Evolutionary conservation across 2,113 vertebrate genomes (phyloP).

Genomic region (Gila orcuttii): DNA sequence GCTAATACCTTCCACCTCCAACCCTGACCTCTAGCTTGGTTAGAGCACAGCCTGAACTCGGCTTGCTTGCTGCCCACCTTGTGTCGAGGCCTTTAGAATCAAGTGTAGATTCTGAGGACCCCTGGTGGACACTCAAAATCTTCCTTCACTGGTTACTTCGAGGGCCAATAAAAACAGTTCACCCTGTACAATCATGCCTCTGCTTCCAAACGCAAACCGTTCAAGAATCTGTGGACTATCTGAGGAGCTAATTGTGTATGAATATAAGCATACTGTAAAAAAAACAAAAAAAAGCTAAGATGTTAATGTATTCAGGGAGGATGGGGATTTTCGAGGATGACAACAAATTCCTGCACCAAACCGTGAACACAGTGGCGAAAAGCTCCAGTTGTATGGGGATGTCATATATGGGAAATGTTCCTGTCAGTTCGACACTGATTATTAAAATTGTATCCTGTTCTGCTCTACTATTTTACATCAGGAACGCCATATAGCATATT

Average conservation of each 20-base stretch:
- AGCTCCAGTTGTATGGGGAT: slow-evolving; percentile 40
- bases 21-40: slow-evolving; percentile 43
- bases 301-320: slow-evolving; percentile 36
- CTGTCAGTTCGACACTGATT: slow-evolving; percentile 11
- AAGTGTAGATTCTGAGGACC: slow-evolving; percentile 46
- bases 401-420: not conserved
- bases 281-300: slow-evolving; percentile 30
- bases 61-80: slow-evolving; percentile 19
- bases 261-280: slow-evolving; percentile 43
- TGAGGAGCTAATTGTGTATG: slow-evolving; percentile 22
- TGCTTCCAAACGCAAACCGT: slow-evolving; percentile 29
- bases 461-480: not conserved
- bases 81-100: slow-evolving; percentile 14
- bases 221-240: slow-evolving; percentile 28
- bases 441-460: not conserved
- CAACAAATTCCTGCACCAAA: slow-evolving; percentile 17
- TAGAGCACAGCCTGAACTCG: slow-evolving; percentile 15
- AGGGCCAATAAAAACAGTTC: slow-evolving; percentile 28
- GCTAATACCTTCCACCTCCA: slow-evolving; percentile 24
- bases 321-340: not conserved
- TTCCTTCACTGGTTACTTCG: slow-evolving; percentile 24
- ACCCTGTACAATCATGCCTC: slow-evolving; percentile 42
- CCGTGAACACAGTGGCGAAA: not conserved
- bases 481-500: not conserved
- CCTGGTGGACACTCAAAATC: slow-evolving; percentile 43